Evolutionary conservation across 1,140 invertebrate species (phyloP).

Genomic region (Drosophila gunungcola): DNA sequence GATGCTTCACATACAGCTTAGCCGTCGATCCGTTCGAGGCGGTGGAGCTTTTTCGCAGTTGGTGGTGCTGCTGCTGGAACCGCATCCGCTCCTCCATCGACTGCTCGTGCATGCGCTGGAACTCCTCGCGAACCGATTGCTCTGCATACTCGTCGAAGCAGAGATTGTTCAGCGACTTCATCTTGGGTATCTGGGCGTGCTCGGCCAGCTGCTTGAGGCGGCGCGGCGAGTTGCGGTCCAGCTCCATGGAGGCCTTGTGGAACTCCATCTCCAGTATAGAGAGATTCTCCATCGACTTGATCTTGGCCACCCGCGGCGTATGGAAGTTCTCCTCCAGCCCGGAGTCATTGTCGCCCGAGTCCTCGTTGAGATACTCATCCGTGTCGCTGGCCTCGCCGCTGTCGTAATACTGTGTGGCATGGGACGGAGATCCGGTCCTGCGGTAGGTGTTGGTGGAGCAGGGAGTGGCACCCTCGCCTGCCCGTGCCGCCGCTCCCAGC

Average conservation of each 20-base stretch:
- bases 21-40: constrained; percentile 65
- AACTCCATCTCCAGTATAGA: constrained; percentile 83
- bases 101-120: constrained; percentile 67
- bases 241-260: constrained; percentile 77
- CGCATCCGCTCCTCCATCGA: constrained; percentile 62
- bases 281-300: constrained; percentile 83
- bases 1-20: constrained; percentile 71
- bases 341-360: constrained; percentile 75
- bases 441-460: constrained; percentile 54
- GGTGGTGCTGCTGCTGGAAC: constrained; percentile 58
- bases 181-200: constrained; percentile 74
- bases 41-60: constrained; percentile 70
- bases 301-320: constrained; percentile 80
- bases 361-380: constrained; percentile 60
- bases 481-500: neutral
- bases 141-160: constrained; percentile 76
- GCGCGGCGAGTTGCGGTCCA: constrained; percentile 79
- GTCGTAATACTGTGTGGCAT: constrained; percentile 63
- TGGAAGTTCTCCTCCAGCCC: constrained; percentile 82
- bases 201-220: constrained; percentile 74
- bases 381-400: constrained; percentile 61
- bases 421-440: constrained; percentile 49
- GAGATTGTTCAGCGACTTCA: constrained; percentile 83
- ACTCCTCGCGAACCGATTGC: constrained; percentile 70
- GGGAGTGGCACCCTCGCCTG: constrained; percentile 28